Evolutionary conservation across 2,888 invertebrate species (phyloP).

Genomic region (Tortricodes alternella): DNA sequence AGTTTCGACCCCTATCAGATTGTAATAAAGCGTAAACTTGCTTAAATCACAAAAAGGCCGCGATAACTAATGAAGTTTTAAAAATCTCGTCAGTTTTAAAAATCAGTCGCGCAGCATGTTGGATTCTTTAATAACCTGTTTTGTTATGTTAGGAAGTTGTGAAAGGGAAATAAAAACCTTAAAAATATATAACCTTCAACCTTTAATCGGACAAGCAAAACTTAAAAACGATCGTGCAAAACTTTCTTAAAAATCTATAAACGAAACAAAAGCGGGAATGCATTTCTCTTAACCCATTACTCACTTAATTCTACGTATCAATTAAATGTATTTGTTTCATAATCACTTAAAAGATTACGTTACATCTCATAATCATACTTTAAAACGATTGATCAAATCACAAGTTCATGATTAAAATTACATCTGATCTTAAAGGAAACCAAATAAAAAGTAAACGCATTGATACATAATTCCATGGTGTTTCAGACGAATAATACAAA

Average conservation of each 20-base stretch:
- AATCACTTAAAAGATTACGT: conserved; percentile 56
- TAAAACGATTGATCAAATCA: conserved; percentile 71
- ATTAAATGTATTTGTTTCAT: conserved; percentile 48
- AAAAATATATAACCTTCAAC: conserved; percentile 32
- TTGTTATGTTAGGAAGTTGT: too few species aligned
- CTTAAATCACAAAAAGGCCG: too few species aligned
- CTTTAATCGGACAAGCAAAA: conserved; percentile 71
- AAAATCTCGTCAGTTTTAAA: too few species aligned
- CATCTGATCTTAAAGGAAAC: conserved; percentile 46
- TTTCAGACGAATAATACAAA: conserved; percentile 19
- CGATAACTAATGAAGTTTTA: too few species aligned
- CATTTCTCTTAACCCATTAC: conserved; percentile 35
- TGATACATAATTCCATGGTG: conserved; percentile 70
- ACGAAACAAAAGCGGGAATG: conserved; percentile 51
- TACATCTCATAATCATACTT: conserved; percentile 70
- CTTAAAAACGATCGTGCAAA: conserved; percentile 66
- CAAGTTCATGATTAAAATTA: conserved; percentile 77
- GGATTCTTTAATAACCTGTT: too few species aligned
- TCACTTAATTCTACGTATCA: conserved; percentile 40
- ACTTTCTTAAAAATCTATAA: conserved; percentile 48
- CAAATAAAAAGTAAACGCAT: conserved; percentile 53
- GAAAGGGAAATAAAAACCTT: not conserved
- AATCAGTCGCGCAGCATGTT: too few species aligned
- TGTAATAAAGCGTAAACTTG: too few species aligned
- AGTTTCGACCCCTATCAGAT: too few species aligned